Evolutionary conservation across 2,888 invertebrate genomes (phyloP).

Genomic region (Spilosoma lubricipeda): DNA sequence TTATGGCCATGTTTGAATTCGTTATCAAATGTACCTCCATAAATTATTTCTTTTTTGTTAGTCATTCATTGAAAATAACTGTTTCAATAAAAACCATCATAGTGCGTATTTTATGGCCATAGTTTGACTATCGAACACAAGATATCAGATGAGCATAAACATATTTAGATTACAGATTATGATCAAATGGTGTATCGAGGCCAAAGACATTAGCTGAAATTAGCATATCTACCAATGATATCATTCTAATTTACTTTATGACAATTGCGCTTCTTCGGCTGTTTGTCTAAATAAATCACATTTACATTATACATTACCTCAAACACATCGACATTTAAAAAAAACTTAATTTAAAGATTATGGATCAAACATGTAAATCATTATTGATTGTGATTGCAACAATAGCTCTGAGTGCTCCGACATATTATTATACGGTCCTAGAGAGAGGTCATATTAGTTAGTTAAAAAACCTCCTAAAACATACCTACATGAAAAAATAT

Average conservation of each 20-base stretch:
- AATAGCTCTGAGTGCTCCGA: no score
- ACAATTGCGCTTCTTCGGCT: neutral
- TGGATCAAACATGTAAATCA: no score
- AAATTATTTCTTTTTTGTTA: slow-evolving; percentile 20
- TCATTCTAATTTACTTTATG: neutral
- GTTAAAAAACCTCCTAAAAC: neutral
- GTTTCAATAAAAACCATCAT: slow-evolving; percentile 22
- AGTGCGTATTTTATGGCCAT: neutral
- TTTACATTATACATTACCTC: no score
- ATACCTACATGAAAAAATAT: neutral
- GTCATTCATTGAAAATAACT: slow-evolving; percentile 31
- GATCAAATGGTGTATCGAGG: neutral
- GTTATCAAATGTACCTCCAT: slow-evolving; percentile 28
- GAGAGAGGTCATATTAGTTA: neutral
- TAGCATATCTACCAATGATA: neutral
- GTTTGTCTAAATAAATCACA: no score
- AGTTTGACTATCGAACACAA: neutral
- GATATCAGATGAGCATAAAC: neutral
- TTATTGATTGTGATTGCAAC: no score
- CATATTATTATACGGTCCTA: neutral
- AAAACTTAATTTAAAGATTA: no score
- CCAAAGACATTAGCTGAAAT: neutral
- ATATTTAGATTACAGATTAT: neutral
- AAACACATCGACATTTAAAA: no score
- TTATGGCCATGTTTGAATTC: slow-evolving; percentile 37